These are phyloP conservation scores for Hydrochoerus hydrochaeris DNA, from an alignment of 2,113 vertebrate genomes.

Conservation along the genomic window DNA sequence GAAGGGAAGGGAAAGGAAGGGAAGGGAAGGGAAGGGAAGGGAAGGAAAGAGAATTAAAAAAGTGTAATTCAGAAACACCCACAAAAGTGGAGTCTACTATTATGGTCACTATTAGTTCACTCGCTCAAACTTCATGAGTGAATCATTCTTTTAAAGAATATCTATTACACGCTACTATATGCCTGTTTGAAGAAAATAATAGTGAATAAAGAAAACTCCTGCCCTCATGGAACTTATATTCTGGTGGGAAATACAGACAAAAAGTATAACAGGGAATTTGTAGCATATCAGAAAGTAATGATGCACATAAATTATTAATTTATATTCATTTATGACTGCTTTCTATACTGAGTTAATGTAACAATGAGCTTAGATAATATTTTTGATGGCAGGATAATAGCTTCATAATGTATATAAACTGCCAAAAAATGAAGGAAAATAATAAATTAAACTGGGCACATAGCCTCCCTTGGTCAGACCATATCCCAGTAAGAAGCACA, in stretches of 20 bases:
- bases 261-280: neutral
- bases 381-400: neutral
- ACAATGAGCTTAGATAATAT: neutral
- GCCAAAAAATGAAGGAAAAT: neutral
- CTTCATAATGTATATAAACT: constrained; percentile 18
- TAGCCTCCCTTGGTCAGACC: neutral
- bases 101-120: neutral
- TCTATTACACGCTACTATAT: neutral
- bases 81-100: neutral
- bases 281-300: neutral
- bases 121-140: neutral
- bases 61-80: neutral
- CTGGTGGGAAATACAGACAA: neutral
- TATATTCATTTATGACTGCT: neutral
- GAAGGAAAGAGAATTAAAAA: too few species aligned
- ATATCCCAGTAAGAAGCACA: neutral
- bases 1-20: neutral
- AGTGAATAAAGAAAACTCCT: neutral
- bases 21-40: too few species aligned
- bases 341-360: neutral
- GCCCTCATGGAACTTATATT: neutral
- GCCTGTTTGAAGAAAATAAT: neutral
- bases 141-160: neutral
- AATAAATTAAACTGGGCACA: neutral
- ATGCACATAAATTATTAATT: neutral